These are phyloP conservation scores for Acanthiza pusilla DNA, from an alignment of 2,797 vertebrate species.

Conservation along the genomic window DNA sequence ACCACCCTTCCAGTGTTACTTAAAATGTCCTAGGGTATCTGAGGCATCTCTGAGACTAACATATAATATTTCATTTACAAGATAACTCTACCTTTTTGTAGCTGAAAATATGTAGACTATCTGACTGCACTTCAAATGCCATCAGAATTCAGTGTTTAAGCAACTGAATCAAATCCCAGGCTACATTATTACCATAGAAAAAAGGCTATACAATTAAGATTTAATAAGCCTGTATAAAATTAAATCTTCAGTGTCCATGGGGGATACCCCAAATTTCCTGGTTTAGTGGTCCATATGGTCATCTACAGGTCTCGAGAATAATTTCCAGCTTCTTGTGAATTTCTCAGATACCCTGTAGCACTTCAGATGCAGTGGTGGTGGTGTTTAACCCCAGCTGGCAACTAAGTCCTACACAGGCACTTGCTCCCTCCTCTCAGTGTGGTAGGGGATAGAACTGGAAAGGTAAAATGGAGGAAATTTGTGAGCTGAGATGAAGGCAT, in stretches of 20 bases:
- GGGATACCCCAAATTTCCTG: not conserved
- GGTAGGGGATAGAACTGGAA: rapidly evolving
- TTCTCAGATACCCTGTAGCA: not conserved
- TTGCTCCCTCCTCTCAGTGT: not conserved
- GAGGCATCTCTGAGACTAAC: not conserved
- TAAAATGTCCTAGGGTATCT: not conserved
- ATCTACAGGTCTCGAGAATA: not conserved
- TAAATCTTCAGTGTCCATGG: not conserved
- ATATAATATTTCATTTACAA: not conserved
- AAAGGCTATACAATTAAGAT: not conserved
- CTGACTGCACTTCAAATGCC: not conserved
- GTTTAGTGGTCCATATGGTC: not conserved
- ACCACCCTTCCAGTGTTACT: not conserved
- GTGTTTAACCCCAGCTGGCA: not conserved
- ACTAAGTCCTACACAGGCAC: not conserved
- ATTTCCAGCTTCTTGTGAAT: not conserved
- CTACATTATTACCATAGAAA: not conserved
- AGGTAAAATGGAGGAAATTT: not conserved
- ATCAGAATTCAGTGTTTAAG: not conserved
- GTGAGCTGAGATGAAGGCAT: not conserved
- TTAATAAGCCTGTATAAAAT: not conserved
- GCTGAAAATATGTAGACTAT: not conserved
- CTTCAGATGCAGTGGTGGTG: not conserved
- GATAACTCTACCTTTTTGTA: not conserved
- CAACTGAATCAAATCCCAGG: not conserved